Conservation (phyloP, 2,888 invertebrate genomes). For the Microctonus aethiopoides region DNA sequence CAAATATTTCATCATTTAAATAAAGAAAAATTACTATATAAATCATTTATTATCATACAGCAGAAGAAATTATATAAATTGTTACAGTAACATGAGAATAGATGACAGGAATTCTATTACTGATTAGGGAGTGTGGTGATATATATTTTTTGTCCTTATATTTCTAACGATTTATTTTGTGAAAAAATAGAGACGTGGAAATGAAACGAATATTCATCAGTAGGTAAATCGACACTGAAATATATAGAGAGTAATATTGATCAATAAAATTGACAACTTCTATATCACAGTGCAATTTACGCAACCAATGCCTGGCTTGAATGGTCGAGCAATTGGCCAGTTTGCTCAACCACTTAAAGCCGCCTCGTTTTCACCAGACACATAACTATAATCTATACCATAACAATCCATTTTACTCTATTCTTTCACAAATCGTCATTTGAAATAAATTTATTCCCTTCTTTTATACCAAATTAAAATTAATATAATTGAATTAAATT, state of each 20-base stretch:
- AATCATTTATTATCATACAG: background rate
- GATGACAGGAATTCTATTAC: background rate
- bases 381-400: constrained; percentile 42
- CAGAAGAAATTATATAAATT: background rate
- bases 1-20: background rate
- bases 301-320: constrained; percentile 55
- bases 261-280: constrained; percentile 49
- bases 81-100: background rate
- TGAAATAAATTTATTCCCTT: background rate
- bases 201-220: constrained; percentile 35
- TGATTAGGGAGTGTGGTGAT: background rate
- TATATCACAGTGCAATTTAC: constrained; percentile 50
- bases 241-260: constrained; percentile 48
- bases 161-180: background rate
- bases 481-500: constrained; percentile 7
- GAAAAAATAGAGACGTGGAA: constrained; percentile 32
- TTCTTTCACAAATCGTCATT: constrained; percentile 1
- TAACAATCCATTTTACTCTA: constrained; percentile 30
- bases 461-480: constrained; percentile 20
- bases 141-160: background rate
- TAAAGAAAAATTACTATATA: background rate
- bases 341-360: constrained; percentile 59
- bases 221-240: constrained; percentile 29
- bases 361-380: constrained; percentile 43
- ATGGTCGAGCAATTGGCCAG: constrained; percentile 64